A percentile compares a stretch with the other conserved stretches of the same genome.
Conservation (phyloP, 2,888 invertebrate species). For the Leucophenga maculata region DNA sequence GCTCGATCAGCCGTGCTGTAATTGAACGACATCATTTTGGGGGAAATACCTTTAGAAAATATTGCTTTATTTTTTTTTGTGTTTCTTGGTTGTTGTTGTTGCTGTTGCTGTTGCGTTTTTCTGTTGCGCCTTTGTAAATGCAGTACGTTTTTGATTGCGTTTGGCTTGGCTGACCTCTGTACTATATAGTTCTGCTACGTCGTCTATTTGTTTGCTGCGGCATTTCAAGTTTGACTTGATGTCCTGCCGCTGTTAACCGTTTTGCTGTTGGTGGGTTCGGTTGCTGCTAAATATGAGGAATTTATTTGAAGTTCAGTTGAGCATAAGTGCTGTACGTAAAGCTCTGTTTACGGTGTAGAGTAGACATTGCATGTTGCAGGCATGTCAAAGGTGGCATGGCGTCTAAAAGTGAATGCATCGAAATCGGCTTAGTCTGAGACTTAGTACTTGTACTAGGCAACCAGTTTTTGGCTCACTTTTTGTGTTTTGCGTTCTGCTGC, state of each 20-base stretch:
- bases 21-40: too few relatives aligned
- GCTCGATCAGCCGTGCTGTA: too few relatives aligned
- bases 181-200: too few relatives aligned
- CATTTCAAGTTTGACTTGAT: too few relatives aligned
- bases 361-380: background rate
- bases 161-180: too few relatives aligned
- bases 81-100: conserved; percentile 2
- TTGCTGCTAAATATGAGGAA: background rate
- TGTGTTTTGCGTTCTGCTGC: conserved; percentile 29
- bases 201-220: too few relatives aligned
- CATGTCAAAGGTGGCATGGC: background rate
- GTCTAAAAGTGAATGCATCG: background rate
- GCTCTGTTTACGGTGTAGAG: too few relatives aligned
- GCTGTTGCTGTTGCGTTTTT: too few relatives aligned
- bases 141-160: too few relatives aligned
- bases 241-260: conserved; percentile 11
- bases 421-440: conserved; percentile 24
- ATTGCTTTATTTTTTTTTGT: conserved; percentile 3
- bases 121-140: background rate
- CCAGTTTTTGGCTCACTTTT: conserved; percentile 4
- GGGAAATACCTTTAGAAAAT: too few relatives aligned
- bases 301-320: too few relatives aligned
- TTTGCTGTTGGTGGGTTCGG: conserved; percentile 17
- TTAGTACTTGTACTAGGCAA: conserved; percentile 25
- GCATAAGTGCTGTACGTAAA: too few relatives aligned